Evolutionary conservation across 2,797 vertebrate genomes (phyloP).

Genomic region (Sus cebifrons): DNA sequence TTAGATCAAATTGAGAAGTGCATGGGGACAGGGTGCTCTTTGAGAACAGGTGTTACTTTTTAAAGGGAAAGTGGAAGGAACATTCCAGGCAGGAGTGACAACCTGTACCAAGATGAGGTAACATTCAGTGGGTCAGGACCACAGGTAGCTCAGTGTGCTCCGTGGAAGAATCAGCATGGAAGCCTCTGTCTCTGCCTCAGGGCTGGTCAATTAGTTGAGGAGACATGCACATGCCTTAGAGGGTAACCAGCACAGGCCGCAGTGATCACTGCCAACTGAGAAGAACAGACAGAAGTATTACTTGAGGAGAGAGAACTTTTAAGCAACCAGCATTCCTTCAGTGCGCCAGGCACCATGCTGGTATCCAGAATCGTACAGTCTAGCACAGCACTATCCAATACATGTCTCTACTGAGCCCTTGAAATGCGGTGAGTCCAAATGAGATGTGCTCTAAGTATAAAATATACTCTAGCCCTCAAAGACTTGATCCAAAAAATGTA

Average conservation of each 20-base stretch:
- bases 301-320: background rate
- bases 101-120: background rate
- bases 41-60: background rate
- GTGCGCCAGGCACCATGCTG: background rate
- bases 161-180: background rate
- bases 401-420: background rate
- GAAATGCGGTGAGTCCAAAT: background rate
- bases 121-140: background rate
- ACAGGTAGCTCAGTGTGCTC: background rate
- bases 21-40: background rate
- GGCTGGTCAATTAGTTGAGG: background rate
- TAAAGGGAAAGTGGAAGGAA: background rate
- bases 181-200: background rate
- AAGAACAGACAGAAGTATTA: background rate
- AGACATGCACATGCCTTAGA: background rate
- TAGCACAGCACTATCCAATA: accelerated
- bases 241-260: background rate
- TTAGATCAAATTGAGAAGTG: conserved; percentile 13
- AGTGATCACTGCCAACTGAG: background rate
- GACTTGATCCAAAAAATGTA: background rate
- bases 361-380: background rate
- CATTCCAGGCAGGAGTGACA: background rate
- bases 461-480: background rate
- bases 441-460: background rate
- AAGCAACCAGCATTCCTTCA: background rate